Percentiles rank a stretch among this genome's conserved stretches.
These are phyloP conservation scores for Pachycephus smyrnensis DNA, from an alignment of 2,888 invertebrate species.

Conservation along the genomic window DNA sequence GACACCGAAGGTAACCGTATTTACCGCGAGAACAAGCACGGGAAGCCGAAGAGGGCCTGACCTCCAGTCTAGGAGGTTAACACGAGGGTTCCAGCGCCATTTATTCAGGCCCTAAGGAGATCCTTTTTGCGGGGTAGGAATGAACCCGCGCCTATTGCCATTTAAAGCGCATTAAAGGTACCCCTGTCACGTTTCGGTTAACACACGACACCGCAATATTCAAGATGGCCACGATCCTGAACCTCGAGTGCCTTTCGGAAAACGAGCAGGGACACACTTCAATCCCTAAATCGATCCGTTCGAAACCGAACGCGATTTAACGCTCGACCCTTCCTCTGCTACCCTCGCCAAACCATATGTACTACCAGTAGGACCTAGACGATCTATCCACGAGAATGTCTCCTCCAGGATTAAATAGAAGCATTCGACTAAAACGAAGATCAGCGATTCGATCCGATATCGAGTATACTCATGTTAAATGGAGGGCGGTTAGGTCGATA, in stretches of 20 bases:
- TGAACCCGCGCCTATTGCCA: background rate
- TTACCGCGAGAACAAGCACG: background rate
- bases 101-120: background rate
- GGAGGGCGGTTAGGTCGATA: background rate
- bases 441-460: conserved; percentile 41
- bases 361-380: background rate
- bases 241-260: background rate
- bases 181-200: background rate
- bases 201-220: background rate
- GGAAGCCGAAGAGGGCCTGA: background rate
- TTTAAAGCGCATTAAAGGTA: background rate
- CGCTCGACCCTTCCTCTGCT: background rate
- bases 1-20: background rate
- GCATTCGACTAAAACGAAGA: conserved; percentile 24
- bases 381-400: background rate
- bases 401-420: conserved; percentile 15
- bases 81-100: background rate
- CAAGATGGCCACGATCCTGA: background rate
- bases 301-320: background rate
- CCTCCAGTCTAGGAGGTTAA: background rate
- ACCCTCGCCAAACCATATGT: background rate
- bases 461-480: conserved; percentile 28
- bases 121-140: background rate
- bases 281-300: background rate
- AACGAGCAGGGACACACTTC: background rate